These are phyloP conservation scores for Nipponacmea schrenckii DNA, from an alignment of 2,888 invertebrate genomes.

Conservation along the genomic window DNA sequence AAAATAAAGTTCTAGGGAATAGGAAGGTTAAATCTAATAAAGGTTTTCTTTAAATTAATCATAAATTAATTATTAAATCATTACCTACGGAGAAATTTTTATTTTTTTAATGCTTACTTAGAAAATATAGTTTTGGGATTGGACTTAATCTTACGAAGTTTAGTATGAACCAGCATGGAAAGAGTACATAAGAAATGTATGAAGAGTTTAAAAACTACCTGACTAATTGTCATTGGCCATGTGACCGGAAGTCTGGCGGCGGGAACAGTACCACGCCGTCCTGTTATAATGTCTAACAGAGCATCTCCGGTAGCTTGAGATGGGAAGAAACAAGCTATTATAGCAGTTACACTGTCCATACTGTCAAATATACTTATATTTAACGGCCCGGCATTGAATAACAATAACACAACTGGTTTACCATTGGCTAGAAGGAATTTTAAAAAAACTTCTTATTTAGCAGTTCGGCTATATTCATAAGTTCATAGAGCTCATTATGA, in stretches of 20 bases:
- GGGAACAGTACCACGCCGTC: slow-evolving; percentile 35
- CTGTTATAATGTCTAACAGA: slow-evolving; percentile 30
- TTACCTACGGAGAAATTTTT: no score
- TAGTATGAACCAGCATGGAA: no score
- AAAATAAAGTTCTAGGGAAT: no score
- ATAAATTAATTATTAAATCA: no score
- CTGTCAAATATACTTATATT: slow-evolving; percentile 50
- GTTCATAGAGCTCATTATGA: not conserved
- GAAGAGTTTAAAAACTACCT: not conserved
- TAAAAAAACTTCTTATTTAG: no score
- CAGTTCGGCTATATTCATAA: not conserved
- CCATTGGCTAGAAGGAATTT: not conserved
- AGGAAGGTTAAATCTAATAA: no score
- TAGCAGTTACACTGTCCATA: slow-evolving; percentile 41
- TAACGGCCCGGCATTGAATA: slow-evolving; percentile 59
- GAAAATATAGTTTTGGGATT: no score
- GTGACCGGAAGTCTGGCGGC: slow-evolving; percentile 51
- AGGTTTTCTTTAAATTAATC: no score
- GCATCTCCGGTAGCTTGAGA: slow-evolving; percentile 53
- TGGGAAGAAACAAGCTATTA: slow-evolving; percentile 52
- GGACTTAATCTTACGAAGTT: no score
- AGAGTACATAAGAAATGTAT: no score
- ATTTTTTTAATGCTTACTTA: no score
- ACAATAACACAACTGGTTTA: slow-evolving; percentile 32
- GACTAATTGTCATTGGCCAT: slow-evolving; percentile 45